These are phyloP conservation scores for Scrobipalpa costella DNA, from an alignment of 2,888 invertebrate genomes.

Conservation along the genomic window DNA sequence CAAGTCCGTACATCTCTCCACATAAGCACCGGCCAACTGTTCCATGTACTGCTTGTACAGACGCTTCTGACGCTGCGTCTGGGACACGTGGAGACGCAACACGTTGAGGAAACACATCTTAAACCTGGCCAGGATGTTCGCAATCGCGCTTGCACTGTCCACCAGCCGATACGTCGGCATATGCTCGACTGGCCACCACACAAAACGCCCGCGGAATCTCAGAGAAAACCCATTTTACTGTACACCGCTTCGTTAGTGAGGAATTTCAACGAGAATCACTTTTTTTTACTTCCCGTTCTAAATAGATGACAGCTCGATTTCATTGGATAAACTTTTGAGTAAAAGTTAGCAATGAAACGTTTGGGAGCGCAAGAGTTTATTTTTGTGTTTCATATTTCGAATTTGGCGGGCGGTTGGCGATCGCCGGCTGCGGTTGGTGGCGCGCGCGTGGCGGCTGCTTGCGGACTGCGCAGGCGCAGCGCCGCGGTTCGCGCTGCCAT, in stretches of 20 bases:
- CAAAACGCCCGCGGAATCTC: conserved; percentile 52
- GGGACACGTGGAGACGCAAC: conserved; percentile 77
- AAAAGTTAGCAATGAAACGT: conserved; percentile 70
- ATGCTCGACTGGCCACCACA: conserved; percentile 51
- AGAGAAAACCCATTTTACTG: conserved; percentile 61
- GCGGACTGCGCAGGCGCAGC: conserved; percentile 57
- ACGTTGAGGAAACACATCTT: conserved; percentile 82
- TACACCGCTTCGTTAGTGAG: conserved; percentile 53
- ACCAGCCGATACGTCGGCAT: conserved; percentile 67
- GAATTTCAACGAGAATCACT: conserved; percentile 50
- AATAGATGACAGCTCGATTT: conserved; percentile 34
- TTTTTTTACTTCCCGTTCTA: conserved; percentile 45
- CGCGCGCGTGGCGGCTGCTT: conserved; percentile 56
- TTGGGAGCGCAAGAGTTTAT: conserved; percentile 17
- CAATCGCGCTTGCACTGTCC: conserved; percentile 48
- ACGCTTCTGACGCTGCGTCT: conserved; percentile 75
- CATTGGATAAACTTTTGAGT: conserved; percentile 66
- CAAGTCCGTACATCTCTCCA: conserved; percentile 67
- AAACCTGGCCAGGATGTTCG: conserved; percentile 45
- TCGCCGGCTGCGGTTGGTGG: conserved; percentile 34
- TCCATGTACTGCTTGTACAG: conserved; percentile 77
- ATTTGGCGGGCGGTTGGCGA: conserved; percentile 37
- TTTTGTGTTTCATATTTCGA: conserved; percentile 37
- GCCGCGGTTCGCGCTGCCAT: conserved; percentile 46
- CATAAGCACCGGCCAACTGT: conserved; percentile 71